phyloP scores from a whole-genome alignment of 2,888 invertebrate species.

The Ephialtes manifestator region DNA sequence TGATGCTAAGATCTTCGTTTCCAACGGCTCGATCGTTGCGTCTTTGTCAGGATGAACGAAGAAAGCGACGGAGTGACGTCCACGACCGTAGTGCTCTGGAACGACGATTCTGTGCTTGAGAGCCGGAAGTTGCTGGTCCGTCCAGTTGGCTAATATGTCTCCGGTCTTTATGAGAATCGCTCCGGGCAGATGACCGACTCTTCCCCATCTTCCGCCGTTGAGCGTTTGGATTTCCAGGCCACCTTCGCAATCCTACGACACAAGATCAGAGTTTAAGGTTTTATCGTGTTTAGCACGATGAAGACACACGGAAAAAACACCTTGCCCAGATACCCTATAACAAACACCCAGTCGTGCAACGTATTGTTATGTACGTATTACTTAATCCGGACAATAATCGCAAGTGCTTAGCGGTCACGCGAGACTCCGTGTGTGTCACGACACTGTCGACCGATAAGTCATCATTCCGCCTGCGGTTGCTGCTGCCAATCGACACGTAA shows the following conservation, averaged over 20 bases:
- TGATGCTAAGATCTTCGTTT: conserved; percentile 84
- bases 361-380: conserved; percentile 22
- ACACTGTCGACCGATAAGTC: conserved; percentile 55
- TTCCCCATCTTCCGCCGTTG: conserved; percentile 90
- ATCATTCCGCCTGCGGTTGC: conserved; percentile 23
- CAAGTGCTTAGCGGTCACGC: conserved; percentile 59
- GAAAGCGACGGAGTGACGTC: conserved; percentile 92
- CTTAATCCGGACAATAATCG: conserved; percentile 46
- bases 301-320: conserved; percentile 25
- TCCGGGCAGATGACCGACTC: conserved; percentile 92
- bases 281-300: background rate
- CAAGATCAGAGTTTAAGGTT: conserved; percentile 27
- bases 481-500: conserved; percentile 11
- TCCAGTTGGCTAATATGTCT: conserved; percentile 92
- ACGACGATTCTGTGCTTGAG: conserved; percentile 92
- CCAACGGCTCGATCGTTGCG: conserved; percentile 87
- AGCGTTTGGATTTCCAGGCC: conserved; percentile 91
- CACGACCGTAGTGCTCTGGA: conserved; percentile 89
- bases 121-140: conserved; percentile 90
- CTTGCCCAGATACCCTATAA: no score
- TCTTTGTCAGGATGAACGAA: conserved; percentile 92
- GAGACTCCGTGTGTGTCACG: conserved; percentile 37
- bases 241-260: conserved; percentile 90
- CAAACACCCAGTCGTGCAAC: no score
- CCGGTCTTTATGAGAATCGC: conserved; percentile 92